These are phyloP conservation scores for Nyctibius bracteatus DNA, from an alignment of 2,113 vertebrate genomes.

Conservation along the genomic window DNA sequence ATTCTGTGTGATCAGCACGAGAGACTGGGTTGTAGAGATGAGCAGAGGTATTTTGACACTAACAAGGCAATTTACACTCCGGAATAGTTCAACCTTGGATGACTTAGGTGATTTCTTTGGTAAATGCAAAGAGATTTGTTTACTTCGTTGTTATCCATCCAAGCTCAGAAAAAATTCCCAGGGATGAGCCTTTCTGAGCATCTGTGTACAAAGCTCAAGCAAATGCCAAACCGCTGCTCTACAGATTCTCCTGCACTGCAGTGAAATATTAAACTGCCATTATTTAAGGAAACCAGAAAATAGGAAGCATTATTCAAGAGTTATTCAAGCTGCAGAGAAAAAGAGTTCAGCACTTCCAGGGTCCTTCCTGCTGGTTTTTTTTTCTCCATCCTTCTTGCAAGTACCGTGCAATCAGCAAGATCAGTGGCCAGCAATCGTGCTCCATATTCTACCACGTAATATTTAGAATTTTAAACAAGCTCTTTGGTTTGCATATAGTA, in stretches of 20 bases:
- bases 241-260: not conserved
- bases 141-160: not conserved
- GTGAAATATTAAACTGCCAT: not conserved
- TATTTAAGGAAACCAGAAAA: not conserved
- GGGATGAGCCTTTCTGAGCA: not conserved
- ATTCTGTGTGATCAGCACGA: too few species aligned
- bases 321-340: not conserved
- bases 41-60: not conserved
- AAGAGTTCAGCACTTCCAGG: not conserved
- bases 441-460: not conserved
- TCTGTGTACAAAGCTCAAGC: not conserved
- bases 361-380: not conserved
- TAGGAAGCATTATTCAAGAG: not conserved
- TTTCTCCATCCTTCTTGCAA: not conserved
- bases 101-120: not conserved
- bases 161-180: not conserved
- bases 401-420: not conserved
- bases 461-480: not conserved
- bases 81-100: not conserved
- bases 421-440: not conserved
- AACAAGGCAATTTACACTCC: not conserved
- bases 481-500: not conserved
- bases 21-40: not conserved
- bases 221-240: not conserved
- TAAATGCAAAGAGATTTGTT: not conserved